These are phyloP conservation scores for Leucoma salicis DNA, from an alignment of 2,888 invertebrate species.

Conservation along the genomic window DNA sequence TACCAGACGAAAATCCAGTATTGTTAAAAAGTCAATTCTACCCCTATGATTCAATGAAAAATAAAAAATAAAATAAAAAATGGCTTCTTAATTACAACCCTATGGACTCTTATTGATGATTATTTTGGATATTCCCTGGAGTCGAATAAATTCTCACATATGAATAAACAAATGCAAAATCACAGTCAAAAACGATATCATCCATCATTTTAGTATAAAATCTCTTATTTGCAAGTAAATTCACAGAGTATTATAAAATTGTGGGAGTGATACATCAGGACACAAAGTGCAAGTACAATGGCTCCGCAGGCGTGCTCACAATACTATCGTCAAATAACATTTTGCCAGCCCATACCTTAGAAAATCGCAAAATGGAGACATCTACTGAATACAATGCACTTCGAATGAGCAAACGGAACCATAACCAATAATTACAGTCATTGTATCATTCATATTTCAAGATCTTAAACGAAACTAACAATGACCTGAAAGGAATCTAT, in stretches of 20 bases:
- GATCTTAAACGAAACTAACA: slow-evolving; percentile 59
- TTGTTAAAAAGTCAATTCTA: too few relatives aligned
- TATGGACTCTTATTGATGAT: too few relatives aligned
- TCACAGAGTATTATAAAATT: slow-evolving; percentile 68
- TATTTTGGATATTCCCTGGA: slow-evolving; percentile 52
- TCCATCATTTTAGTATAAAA: slow-evolving; percentile 64
- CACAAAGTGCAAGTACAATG: slow-evolving; percentile 58
- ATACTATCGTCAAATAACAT: slow-evolving; percentile 79
- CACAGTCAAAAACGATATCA: slow-evolving; percentile 47
- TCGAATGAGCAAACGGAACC: slow-evolving; percentile 66
- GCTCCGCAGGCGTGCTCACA: slow-evolving; percentile 75
- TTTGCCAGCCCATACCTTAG: slow-evolving; percentile 80
- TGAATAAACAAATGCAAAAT: slow-evolving; percentile 41
- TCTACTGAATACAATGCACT: slow-evolving; percentile 60
- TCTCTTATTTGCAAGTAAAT: slow-evolving; percentile 63
- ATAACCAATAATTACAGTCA: slow-evolving; percentile 77
- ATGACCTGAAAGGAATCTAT: slow-evolving; percentile 42
- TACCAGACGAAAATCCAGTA: too few relatives aligned
- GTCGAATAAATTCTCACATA: slow-evolving; percentile 71
- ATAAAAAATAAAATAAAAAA: too few relatives aligned
- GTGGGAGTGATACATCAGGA: slow-evolving; percentile 76
- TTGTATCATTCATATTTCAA: slow-evolving; percentile 64
- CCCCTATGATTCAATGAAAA: too few relatives aligned
- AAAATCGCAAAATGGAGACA: slow-evolving; percentile 80
- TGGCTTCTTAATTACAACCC: too few relatives aligned